Conservation (phyloP, 2,888 invertebrate genomes). For the Sclerodermus sp. region DNA sequence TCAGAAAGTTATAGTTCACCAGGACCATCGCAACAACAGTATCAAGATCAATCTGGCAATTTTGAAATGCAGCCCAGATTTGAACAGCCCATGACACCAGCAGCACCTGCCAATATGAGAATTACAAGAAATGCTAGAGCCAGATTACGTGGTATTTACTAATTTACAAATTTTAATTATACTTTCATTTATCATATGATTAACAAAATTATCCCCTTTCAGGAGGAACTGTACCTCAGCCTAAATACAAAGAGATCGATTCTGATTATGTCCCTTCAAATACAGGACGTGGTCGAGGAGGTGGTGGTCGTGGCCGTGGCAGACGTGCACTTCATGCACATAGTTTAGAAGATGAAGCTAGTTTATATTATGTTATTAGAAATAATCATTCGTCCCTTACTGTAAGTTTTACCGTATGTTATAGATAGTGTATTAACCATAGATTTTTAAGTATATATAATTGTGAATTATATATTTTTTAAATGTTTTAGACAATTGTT, state of each 20-base stretch:
- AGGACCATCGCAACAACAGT: slow-evolving; percentile 46
- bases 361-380: slow-evolving; percentile 80
- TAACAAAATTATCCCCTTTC: neutral
- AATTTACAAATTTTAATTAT: neutral
- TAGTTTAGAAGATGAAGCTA: slow-evolving; percentile 74
- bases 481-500: slow-evolving; percentile 72
- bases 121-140: slow-evolving; percentile 57
- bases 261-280: slow-evolving; percentile 43
- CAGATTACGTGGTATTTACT: slow-evolving; percentile 48
- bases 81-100: slow-evolving; percentile 56
- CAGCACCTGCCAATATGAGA: slow-evolving; percentile 51
- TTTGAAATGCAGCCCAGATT: slow-evolving; percentile 48
- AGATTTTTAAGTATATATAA: neutral
- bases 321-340: slow-evolving; percentile 38
- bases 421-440: too few relatives aligned
- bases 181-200: neutral
- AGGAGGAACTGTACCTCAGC: slow-evolving; percentile 50
- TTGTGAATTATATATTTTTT: neutral
- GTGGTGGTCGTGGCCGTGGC: slow-evolving; percentile 60
- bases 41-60: slow-evolving; percentile 40
- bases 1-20: slow-evolving; percentile 51
- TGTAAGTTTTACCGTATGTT: slow-evolving; percentile 63
- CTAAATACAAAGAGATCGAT: slow-evolving; percentile 54
- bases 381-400: slow-evolving; percentile 82
- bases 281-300: slow-evolving; percentile 49